Evolutionary conservation across 2,888 invertebrate genomes (phyloP), one percentile per base, ranked within the genome.

Genomic region (Acanthosepion lycidas): DNA sequence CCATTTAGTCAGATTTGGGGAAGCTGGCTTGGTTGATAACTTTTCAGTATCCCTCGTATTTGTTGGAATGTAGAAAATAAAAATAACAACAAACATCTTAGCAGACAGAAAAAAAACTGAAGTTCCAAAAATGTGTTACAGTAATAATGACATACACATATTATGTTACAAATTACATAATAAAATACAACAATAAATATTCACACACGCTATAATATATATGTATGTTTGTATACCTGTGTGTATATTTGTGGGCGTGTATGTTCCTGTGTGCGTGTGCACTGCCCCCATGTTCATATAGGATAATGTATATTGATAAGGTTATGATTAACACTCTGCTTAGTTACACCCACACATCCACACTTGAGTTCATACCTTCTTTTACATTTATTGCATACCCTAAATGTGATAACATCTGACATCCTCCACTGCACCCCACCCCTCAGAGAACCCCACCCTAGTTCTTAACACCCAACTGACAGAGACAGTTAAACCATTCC

Each of bases 351-450:
- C 12, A 78, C n/a, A 78, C n/a, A 78, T 78, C 78, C n/a, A 78
- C 78, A 15, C 78, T 78, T 33, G 78, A 78, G 12, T 78, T n/a
- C n/a, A 78, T 78, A 33, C 78, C 78, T 78, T 78, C n/a, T 15
- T 78, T 78, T 33, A n/a, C 78, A 78, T 78, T 78, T 78, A n/a
- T 78, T 78, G 78, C 78, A n/a, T 78, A 78, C 78, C 18, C 33
- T 78, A 78, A 78, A 78, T 78, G 78, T 78, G 78, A 78, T 78
- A 78, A 78, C n/a, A 33, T 78, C 78, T 78, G 78, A 78, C 78
- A 78, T 12, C 15, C 78, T 8, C n/a, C 78, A 78, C n/a, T 78
- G 12, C 78, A 33, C 33, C 33, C 33, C 33, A 1, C 33, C n/a
- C 78, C n/a, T 33, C n/a, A n/a, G 12, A n/a, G n/a, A n/a, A n/a